Evolutionary conservation across 2,113 vertebrate species (phyloP).

Genomic region (Chloroceryle aenea): DNA sequence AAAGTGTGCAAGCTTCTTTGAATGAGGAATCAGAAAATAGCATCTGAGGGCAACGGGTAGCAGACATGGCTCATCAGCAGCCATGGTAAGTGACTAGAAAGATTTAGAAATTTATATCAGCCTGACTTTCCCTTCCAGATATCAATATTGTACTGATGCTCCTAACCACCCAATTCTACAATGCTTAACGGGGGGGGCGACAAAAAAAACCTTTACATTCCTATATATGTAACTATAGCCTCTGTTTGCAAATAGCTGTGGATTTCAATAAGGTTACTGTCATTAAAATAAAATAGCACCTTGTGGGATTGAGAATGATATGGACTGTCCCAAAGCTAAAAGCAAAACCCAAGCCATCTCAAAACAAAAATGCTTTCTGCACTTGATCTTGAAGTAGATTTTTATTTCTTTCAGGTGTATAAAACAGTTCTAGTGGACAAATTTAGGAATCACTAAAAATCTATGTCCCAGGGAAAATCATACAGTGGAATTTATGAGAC

Average conservation of each 20-base stretch:
- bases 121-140: not conserved
- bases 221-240: not conserved
- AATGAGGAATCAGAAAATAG: not conserved
- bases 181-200: too few relatives aligned
- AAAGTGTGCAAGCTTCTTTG: constrained; percentile 23
- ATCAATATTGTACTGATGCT: not conserved
- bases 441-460: not conserved
- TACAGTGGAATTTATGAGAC: not conserved
- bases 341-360: not conserved
- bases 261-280: not conserved
- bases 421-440: not conserved
- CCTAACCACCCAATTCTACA: not conserved
- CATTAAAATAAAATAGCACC: not conserved
- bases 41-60: not conserved
- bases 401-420: not conserved
- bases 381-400: not conserved
- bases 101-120: not conserved
- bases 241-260: not conserved
- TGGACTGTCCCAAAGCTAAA: not conserved
- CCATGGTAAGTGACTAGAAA: not conserved
- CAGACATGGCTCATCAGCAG: constrained; percentile 6
- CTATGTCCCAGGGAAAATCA: not conserved
- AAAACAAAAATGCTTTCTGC: rapidly evolving
- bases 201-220: not conserved
- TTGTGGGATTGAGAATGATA: not conserved